Evolutionary conservation across 2,797 vertebrate genomes (phyloP).

Genomic region (Sibirionetta formosa): DNA sequence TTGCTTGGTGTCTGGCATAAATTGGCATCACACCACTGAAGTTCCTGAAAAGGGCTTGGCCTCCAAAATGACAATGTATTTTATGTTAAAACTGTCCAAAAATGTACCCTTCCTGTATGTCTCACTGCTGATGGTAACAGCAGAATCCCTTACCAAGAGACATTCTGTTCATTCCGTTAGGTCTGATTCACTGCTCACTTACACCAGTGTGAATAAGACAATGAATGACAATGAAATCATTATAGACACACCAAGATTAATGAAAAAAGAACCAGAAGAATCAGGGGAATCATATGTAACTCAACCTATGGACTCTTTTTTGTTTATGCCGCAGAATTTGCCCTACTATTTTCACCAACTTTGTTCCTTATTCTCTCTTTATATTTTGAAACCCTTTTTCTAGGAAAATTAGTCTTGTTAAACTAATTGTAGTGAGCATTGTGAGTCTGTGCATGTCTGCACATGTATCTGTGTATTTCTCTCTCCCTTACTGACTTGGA

Average conservation of each 20-base stretch:
- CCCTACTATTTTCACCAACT: background rate
- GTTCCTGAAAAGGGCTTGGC: background rate
- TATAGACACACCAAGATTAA: background rate
- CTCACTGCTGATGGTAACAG: background rate
- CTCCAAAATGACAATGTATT: background rate
- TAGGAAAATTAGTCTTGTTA: background rate
- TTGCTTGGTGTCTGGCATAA: background rate
- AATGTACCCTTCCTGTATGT: background rate
- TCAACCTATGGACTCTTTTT: background rate
- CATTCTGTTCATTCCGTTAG: background rate
- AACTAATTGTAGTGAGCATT: background rate
- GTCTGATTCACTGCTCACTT: background rate
- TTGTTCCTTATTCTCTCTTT: background rate
- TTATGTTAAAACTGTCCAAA: background rate
- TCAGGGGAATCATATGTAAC: background rate
- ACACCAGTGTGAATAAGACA: background rate
- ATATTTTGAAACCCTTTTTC: background rate
- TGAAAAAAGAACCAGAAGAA: background rate
- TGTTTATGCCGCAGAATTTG: background rate
- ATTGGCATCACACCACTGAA: background rate
- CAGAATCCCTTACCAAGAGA: background rate
- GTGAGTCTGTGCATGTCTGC: background rate
- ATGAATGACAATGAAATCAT: background rate
- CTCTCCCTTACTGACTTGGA: background rate
- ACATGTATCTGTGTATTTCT: background rate